phyloP scores from a whole-genome alignment of 2,797 vertebrate species.

The Glyptemys insculpta region DNA sequence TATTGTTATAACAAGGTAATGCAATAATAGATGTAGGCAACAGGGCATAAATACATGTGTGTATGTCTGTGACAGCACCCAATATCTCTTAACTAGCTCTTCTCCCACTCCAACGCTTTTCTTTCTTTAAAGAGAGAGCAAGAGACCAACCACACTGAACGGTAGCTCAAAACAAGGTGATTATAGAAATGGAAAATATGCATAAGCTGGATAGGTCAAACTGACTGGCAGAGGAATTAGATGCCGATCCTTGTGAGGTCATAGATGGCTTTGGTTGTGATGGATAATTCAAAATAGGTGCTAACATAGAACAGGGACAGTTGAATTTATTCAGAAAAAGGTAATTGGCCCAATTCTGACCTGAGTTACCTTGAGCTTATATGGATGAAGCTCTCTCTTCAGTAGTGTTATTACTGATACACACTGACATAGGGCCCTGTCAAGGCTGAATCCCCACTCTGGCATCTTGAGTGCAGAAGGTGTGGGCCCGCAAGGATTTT shows the following conservation, averaged over 20 bases:
- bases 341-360: background rate
- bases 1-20: background rate
- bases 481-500: no score
- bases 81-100: background rate
- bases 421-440: accelerated
- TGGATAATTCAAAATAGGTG: background rate
- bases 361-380: background rate
- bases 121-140: background rate
- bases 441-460: no score
- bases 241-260: background rate
- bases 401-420: no score
- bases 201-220: background rate
- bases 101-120: background rate
- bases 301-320: background rate
- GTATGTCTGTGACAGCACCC: background rate
- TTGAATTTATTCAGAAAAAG: background rate
- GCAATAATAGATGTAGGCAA: slow-evolving; percentile 18
- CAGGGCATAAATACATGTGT: background rate
- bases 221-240: background rate
- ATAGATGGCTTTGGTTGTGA: accelerated
- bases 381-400: background rate
- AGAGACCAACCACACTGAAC: background rate
- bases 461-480: no score
- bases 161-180: background rate
- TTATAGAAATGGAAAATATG: background rate